Percentiles rank a stretch among this genome's conserved stretches.
phyloP scores from a whole-genome alignment of 2,113 vertebrate species.

The Macrotus californicus region DNA sequence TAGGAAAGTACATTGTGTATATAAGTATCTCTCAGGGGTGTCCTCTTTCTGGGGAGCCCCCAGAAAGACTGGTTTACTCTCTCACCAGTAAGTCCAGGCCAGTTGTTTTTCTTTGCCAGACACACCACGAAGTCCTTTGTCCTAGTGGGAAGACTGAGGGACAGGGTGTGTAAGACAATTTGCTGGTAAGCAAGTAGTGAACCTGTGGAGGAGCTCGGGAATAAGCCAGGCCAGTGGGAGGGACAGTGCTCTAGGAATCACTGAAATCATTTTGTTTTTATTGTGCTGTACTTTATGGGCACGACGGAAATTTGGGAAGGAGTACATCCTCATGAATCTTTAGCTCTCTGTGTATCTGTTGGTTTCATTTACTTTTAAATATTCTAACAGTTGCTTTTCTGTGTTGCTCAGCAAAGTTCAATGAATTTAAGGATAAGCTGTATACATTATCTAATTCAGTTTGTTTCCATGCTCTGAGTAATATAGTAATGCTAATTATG shows the following conservation, averaged over 20 bases:
- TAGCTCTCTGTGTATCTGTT: not conserved
- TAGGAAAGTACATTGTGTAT: not conserved
- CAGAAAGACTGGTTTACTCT: not conserved
- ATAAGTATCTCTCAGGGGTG: not conserved
- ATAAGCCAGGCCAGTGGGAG: not conserved
- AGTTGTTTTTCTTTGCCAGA: not conserved
- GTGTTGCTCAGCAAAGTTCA: not conserved
- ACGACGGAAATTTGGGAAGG: not conserved
- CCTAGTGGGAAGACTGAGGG: not conserved
- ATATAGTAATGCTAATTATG: not conserved
- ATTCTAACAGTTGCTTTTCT: not conserved
- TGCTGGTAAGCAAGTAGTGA: not conserved
- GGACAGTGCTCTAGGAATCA: not conserved
- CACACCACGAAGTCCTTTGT: not conserved
- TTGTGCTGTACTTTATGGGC: not conserved
- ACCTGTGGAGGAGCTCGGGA: not conserved
- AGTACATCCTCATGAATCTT: not conserved
- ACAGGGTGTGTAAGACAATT: not conserved
- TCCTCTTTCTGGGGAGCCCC: not conserved
- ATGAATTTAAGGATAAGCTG: conserved; percentile 4
- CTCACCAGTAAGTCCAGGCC: not conserved
- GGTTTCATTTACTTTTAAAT: not conserved
- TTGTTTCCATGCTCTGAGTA: conserved; percentile 8
- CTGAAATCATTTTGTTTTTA: not conserved
- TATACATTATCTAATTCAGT: conserved; percentile 11